Evolutionary conservation across 2,113 vertebrate species (phyloP), one percentile per base, ranked within the genome.

Genomic region (Cheirogaleus medius): DNA sequence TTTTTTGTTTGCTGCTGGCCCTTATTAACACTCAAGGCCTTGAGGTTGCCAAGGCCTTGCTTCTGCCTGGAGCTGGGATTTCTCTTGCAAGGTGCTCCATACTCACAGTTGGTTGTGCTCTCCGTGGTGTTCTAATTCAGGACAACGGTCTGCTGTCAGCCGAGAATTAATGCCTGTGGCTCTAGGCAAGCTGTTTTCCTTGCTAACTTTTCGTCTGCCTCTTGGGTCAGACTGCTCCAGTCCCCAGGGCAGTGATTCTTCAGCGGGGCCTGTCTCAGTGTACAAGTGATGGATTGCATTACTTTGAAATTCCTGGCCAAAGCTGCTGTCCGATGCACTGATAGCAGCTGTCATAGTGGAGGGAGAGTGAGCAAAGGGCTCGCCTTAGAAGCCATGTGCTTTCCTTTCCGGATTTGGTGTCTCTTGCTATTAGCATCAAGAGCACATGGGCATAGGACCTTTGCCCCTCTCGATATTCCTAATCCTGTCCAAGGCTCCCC

Each of bases 341-440:
- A 96, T 37, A 95, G 12, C 23, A 82, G 32, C 81, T 91, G 76
- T 91, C 95, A 83, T 85, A 25, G 12, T 25, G 49, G 52, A 90
- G 68, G 34, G 73, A 71, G 20, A 69, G 63, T 2, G 9, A 91
- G 34, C 37, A 86, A 82, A 96, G 73, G 88, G 29, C 37, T 96
- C 32, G 47, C 77, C 85, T 94, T 78, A 42, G 81, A 91, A 88
- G 56, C 29, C 8, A 1, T 17, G 15, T 23, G 4, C n/a, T 52
- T 42, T 78, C 69, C 15, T 80, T 91, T n/a, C 94, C 14, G 37
- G 60, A 69, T 49, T 88, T 66, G 6, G 23, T 92, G 78, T 96
- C 74, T 1, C 74, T 96, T 89, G 47, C 29, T 93, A 83, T 95
- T 90, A 85, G 64, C 32, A 47, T 83, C n/a, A 17, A 56, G 44